These are phyloP conservation scores for Antigone vipio DNA, from an alignment of 2,113 vertebrate genomes.

Conservation along the genomic window DNA sequence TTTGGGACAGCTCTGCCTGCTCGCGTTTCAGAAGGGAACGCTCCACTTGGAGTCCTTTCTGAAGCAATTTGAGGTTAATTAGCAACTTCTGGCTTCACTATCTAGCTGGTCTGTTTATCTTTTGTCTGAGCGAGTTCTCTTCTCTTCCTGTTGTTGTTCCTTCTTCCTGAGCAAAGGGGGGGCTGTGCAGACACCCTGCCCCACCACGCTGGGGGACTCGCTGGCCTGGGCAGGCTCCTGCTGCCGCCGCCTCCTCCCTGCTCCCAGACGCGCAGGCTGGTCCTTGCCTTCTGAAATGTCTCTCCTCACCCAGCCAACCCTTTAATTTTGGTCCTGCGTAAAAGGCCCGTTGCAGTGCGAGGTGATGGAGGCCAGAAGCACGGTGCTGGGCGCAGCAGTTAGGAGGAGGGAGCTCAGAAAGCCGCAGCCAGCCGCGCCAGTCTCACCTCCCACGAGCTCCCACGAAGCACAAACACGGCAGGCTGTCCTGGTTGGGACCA, in stretches of 20 bases:
- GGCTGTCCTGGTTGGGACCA: not conserved
- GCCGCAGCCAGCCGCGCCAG: accelerated
- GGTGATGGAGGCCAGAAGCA: not conserved
- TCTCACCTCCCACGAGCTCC: not conserved
- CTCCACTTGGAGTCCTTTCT: not conserved
- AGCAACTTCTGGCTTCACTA: conserved; percentile 21
- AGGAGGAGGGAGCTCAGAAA: not conserved
- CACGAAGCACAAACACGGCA: accelerated
- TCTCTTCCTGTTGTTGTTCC: conserved; percentile 39
- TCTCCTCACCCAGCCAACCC: not conserved
- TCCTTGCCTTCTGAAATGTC: not conserved
- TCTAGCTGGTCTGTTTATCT: conserved; percentile 39
- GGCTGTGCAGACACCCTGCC: not conserved
- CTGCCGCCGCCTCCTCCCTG: accelerated
- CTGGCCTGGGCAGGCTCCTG: not conserved
- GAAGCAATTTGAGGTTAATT: conserved; percentile 13
- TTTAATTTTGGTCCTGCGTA: not conserved
- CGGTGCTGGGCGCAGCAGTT: not conserved
- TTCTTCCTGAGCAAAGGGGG: not conserved
- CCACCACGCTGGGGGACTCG: accelerated
- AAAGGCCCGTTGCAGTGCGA: accelerated
- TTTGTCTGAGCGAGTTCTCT: not conserved
- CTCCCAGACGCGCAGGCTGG: not conserved
- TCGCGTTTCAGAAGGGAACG: not conserved
- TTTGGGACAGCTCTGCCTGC: not conserved